phyloP scores from a whole-genome alignment of 2,888 invertebrate species.

The Agonopterix subpropinquella region DNA sequence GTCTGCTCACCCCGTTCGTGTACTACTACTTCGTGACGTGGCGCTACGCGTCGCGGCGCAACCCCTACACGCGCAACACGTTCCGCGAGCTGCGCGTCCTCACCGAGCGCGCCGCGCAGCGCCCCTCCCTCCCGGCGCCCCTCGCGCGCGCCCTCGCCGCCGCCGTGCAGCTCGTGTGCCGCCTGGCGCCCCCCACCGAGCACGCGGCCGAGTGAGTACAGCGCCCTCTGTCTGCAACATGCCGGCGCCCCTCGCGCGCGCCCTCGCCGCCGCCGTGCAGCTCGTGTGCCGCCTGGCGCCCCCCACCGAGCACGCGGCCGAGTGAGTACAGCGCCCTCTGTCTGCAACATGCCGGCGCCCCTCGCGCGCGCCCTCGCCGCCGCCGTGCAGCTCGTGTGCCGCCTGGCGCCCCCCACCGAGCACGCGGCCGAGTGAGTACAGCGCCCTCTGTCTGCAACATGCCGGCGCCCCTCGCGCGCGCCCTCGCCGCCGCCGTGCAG shows the following conservation, averaged over 20 bases:
- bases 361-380: constrained; percentile 57
- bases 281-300: background rate
- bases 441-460: no score
- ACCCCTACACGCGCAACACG: constrained; percentile 96
- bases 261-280: background rate
- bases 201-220: constrained; percentile 6
- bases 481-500: constrained; percentile 77
- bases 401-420: constrained; percentile 79
- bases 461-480: constrained; percentile 56
- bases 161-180: constrained; percentile 81
- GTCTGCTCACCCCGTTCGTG: constrained; percentile 93
- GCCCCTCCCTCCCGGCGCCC: constrained; percentile 81
- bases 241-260: constrained; percentile 55
- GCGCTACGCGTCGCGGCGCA: constrained; percentile 95
- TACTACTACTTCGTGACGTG: constrained; percentile 96
- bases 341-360: constrained; percentile 53
- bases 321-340: background rate
- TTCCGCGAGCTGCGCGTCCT: constrained; percentile 90
- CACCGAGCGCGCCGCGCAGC: constrained; percentile 80
- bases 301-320: constrained; percentile 1
- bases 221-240: background rate
- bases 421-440: background rate
- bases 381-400: constrained; percentile 81
- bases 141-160: constrained; percentile 76
- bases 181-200: constrained; percentile 79